Base-by-base conservation (phyloP, 92 coral and sea anemone species). In the Actinostola sp. region DNA sequence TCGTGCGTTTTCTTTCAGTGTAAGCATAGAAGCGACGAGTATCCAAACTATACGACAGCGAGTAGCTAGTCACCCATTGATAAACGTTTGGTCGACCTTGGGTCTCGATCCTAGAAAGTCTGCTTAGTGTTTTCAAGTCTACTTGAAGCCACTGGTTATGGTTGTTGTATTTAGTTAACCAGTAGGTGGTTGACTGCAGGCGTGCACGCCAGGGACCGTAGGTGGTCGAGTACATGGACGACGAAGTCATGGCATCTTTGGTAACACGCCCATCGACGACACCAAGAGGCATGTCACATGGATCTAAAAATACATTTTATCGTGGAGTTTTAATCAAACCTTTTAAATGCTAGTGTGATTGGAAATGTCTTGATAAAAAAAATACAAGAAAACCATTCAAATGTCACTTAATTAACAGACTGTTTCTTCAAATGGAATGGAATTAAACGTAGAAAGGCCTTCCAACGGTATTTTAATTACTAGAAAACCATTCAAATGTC, bases 131-230 rank as follows among this genome's bases (percentile, higher is more conserved):
- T 8, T 84, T 82, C 49, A 90, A 61, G 80, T 90, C 97, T 58
- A 88, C 59, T 20, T 80, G 88, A 11, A 90, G 83, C 92, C 92
- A 90, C 58, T 90, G 97, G 25, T 79, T 83, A 0, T 44, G 65
- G 52, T 90, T 79, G 58, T 87, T 90, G 46, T 68, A 24, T 70
- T 68, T 76, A 2, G 92, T 72, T 12, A 86, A 27, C 92, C 92
- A 86, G 45, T 73, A 64, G 35, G 65, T 79, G 15, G 86, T 27
- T 52, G 80, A 54, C 72, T 90, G 97, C 3, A 90, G 90, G 17
- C 97, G 84, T 9, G 87, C 97, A 60, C 73, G 66, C 97, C 97
- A 90, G 10, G 97, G 97, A 7, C 87, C 97, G 41, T 90, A 90
- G 26, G 55, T 73, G 11, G 32, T 63, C 30, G 80, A 75, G 27